phyloP scores from a whole-genome alignment of 2,113 vertebrate genomes.

The Corydoras sp. region DNA sequence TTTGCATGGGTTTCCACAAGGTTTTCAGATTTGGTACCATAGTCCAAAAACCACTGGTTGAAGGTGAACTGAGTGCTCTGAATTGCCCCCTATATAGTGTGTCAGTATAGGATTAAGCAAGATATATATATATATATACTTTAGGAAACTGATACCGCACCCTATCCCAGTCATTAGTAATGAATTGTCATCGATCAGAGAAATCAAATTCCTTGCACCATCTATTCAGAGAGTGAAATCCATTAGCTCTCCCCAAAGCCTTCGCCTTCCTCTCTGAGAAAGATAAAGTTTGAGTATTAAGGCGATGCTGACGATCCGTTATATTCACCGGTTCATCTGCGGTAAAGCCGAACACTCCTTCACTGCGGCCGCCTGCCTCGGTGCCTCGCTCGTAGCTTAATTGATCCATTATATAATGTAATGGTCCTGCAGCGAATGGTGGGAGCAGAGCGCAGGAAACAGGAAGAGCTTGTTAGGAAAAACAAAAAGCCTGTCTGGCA shows the following conservation, averaged over 20 bases:
- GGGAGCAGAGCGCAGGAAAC: neutral
- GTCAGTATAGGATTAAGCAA: too few relatives aligned
- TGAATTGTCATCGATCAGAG: too few relatives aligned
- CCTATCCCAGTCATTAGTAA: too few relatives aligned
- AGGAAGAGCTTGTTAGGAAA: conserved; percentile 30
- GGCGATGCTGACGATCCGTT: conserved; percentile 3
- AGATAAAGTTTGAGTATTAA: neutral
- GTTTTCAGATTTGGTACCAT: too few relatives aligned
- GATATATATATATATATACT: too few relatives aligned
- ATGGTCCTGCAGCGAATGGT: neutral
- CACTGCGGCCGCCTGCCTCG: neutral
- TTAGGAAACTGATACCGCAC: too few relatives aligned
- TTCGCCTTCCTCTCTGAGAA: too few relatives aligned
- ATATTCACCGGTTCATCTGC: neutral
- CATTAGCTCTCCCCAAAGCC: too few relatives aligned
- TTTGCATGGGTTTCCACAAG: too few relatives aligned
- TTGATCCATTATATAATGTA: conserved; percentile 33
- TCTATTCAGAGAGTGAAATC: too few relatives aligned
- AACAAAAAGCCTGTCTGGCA: conserved; percentile 30
- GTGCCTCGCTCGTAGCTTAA: conserved; percentile 22
- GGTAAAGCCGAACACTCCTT: neutral
- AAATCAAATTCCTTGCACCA: too few relatives aligned
- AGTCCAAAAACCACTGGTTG: too few relatives aligned
- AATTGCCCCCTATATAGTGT: neutral
- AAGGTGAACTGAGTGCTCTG: neutral